Evolutionary conservation across 2,888 invertebrate genomes (phyloP).

Genomic region (Malachius bipustulatus): DNA sequence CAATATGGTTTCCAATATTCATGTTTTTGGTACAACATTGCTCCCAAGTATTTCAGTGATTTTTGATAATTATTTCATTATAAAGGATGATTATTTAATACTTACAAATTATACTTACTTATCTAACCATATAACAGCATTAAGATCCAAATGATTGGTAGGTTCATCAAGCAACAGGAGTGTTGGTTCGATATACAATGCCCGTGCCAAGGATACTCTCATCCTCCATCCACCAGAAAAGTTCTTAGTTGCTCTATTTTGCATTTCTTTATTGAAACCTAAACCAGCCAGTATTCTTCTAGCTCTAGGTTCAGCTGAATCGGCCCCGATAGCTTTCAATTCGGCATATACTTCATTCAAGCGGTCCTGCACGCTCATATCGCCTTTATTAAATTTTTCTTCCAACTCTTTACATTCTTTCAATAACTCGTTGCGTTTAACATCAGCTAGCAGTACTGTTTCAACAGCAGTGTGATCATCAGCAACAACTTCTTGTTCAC

Average conservation of each 20-base stretch:
- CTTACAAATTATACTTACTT: no score
- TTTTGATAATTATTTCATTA: no score
- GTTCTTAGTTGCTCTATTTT: constrained; percentile 79
- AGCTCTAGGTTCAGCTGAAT: constrained; percentile 94
- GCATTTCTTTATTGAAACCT: constrained; percentile 84
- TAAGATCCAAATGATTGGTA: constrained; percentile 97
- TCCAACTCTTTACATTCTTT: constrained; percentile 77
- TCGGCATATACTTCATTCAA: constrained; percentile 91
- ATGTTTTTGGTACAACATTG: no score
- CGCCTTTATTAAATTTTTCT: constrained; percentile 58
- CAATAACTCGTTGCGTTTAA: constrained; percentile 69
- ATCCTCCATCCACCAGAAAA: constrained; percentile 97
- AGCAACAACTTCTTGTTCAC: constrained; percentile 96
- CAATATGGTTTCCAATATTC: no score
- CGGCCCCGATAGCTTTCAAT: constrained; percentile 90
- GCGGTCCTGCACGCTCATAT: constrained; percentile 60
- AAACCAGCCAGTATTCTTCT: constrained; percentile 93
- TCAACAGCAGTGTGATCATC: constrained; percentile 89
- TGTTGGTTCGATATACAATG: constrained; percentile 94
- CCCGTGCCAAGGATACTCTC: constrained; percentile 94
- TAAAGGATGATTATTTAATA: no score
- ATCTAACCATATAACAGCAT: constrained; percentile 99
- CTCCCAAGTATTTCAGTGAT: no score
- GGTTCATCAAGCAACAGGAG: constrained; percentile 96
- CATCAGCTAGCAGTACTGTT: constrained; percentile 86